Conservation (phyloP, 2,797 vertebrate species). For the Valencia hispanica region DNA sequence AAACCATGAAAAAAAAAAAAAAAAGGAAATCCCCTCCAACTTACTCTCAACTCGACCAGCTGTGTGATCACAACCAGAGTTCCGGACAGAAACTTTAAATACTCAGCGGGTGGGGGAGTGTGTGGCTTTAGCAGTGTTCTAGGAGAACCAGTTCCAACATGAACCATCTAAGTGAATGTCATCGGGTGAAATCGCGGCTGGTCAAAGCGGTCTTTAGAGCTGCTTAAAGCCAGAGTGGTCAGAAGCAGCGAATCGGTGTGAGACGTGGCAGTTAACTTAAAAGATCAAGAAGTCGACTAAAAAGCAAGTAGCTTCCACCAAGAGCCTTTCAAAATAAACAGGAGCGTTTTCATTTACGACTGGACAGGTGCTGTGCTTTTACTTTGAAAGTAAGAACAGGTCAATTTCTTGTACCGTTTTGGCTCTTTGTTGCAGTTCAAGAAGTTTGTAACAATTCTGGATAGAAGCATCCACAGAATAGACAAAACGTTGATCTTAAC, state of each 20-base stretch:
- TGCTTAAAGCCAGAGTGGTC: conserved; percentile 20
- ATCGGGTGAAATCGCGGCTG: conserved; percentile 10
- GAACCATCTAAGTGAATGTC: neutral
- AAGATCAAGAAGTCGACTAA: neutral
- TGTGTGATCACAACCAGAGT: conserved; percentile 34
- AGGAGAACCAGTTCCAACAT: neutral
- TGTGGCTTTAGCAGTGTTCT: neutral
- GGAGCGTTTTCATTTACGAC: accelerated
- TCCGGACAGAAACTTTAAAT: conserved; percentile 56
- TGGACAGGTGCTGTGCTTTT: neutral
- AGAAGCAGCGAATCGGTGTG: conserved; percentile 65
- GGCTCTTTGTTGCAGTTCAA: neutral
- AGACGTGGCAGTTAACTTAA: conserved; percentile 88
- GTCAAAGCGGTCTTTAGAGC: conserved; percentile 1
- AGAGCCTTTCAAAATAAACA: conserved; percentile 36
- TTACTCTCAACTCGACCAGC: conserved; percentile 29
- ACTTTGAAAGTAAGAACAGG: neutral
- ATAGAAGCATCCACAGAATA: conserved; percentile 16
- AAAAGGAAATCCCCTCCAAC: conserved; percentile 60
- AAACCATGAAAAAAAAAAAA: conserved; percentile 23
- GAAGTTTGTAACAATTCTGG: conserved; percentile 49
- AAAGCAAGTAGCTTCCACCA: neutral
- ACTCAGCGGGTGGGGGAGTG: neutral
- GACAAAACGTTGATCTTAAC: neutral
- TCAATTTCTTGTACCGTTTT: neutral